Evolutionary conservation across 2,113 vertebrate genomes (phyloP).

Genomic region (Bujurquina vittata): DNA sequence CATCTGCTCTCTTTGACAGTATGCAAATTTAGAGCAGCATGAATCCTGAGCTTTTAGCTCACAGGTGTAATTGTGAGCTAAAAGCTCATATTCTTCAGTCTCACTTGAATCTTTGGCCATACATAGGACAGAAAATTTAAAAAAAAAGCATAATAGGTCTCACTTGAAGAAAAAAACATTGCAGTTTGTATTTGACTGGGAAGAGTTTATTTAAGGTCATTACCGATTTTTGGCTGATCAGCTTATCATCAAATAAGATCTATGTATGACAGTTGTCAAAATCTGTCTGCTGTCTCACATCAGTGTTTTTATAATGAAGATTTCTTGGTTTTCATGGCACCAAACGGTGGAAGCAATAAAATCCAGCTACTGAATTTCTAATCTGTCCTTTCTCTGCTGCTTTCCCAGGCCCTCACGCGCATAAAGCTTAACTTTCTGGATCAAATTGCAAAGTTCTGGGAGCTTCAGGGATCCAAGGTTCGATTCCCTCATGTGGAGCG

Average conservation of each 20-base stretch:
- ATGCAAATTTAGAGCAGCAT: no score
- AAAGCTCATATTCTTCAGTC: no score
- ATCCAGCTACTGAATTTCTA: not conserved
- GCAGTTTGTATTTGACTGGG: not conserved
- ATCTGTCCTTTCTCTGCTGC: rapidly evolving
- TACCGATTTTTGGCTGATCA: not conserved
- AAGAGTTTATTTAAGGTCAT: not conserved
- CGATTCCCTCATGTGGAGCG: slow-evolving; percentile 96
- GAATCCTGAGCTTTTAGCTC: no score
- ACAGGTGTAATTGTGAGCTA: no score
- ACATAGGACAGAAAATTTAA: no score
- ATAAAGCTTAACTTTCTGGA: slow-evolving; percentile 97
- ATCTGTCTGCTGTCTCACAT: not conserved
- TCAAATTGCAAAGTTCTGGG: slow-evolving; percentile 98
- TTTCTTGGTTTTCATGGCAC: not conserved
- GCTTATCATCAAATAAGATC: not conserved
- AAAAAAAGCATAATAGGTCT: not conserved
- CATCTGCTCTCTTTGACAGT: no score
- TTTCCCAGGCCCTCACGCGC: slow-evolving; percentile 91
- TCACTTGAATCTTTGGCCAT: not conserved
- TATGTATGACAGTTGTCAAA: rapidly evolving
- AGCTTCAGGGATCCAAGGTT: slow-evolving; percentile 94
- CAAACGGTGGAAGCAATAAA: not conserved
- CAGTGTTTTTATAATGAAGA: not conserved
- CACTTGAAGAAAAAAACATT: not conserved